Conservation (phyloP, 2,113 vertebrate genomes). For the Semnornis frantzii region DNA sequence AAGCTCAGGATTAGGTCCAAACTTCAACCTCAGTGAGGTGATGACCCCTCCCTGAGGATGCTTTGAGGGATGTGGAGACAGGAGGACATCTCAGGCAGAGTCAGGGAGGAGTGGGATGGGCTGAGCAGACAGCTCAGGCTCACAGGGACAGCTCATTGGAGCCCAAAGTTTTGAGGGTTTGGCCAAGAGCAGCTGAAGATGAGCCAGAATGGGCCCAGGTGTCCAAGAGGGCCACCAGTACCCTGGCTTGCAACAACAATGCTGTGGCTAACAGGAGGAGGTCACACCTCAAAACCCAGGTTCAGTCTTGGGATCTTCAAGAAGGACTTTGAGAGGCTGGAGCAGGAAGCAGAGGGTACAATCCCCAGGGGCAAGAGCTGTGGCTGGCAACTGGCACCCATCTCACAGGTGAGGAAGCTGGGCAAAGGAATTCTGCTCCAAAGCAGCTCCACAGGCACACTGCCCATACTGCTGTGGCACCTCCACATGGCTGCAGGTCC, state of each 20-base stretch:
- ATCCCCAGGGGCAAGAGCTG: neutral
- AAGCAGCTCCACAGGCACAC: fast-evolving
- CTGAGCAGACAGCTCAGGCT: neutral
- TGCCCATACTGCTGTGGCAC: fast-evolving
- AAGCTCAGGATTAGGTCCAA: neutral
- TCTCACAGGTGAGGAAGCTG: fast-evolving
- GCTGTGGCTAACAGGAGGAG: no score
- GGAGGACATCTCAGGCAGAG: neutral
- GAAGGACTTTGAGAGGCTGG: no score
- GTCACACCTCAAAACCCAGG: no score
- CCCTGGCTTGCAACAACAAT: no score
- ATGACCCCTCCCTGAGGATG: neutral
- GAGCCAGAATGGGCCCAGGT: no score
- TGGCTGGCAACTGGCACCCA: neutral
- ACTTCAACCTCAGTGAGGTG: fast-evolving
- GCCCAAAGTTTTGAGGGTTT: neutral
- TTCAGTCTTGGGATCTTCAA: no score
- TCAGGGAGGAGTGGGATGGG: no score
- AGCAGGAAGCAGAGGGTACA: neutral
- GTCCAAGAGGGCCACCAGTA: no score
- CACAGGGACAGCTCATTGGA: neutral
- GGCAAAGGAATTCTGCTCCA: neutral
- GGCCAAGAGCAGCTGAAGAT: no score
- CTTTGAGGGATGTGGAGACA: neutral
- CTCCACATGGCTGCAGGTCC: fast-evolving